A percentile compares a stretch with the other conserved stretches of the same genome.
Conservation (phyloP, 2,113 vertebrate genomes). For the Tupaia chinensis region DNA sequence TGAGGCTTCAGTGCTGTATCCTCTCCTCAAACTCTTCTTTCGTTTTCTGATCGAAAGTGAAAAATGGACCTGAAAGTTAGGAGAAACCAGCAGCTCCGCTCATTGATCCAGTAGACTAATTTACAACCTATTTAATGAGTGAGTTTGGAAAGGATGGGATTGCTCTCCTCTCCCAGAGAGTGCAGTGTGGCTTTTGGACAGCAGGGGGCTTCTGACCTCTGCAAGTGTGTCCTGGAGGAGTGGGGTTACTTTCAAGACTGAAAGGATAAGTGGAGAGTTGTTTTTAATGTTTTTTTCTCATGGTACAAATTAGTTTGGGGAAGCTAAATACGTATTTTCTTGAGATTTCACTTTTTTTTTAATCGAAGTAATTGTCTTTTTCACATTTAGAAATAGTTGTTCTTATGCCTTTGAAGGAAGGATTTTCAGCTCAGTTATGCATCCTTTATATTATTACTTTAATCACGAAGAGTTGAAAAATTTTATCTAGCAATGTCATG, state of each 20-base stretch:
- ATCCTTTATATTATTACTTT: slow-evolving; percentile 22
- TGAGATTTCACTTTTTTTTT: not conserved
- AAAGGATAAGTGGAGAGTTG: not conserved
- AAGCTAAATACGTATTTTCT: slow-evolving; percentile 47
- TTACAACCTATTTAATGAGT: not conserved
- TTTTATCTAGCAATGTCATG: not conserved
- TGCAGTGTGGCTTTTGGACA: not conserved
- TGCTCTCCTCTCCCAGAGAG: not conserved
- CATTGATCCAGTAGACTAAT: not conserved
- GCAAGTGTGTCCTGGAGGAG: not conserved
- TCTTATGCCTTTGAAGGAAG: not conserved
- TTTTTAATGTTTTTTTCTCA: not conserved
- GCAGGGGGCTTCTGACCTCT: not conserved
- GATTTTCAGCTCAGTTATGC: not conserved
- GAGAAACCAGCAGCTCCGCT: not conserved
- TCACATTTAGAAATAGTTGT: not conserved
- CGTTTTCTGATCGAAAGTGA: not conserved
- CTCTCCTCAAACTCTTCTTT: not conserved
- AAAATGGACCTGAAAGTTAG: not conserved
- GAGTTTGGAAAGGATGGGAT: not conserved
- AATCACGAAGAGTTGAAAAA: not conserved
- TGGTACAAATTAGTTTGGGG: not conserved
- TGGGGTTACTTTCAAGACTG: not conserved
- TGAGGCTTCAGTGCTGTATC: not conserved
- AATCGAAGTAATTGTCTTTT: slow-evolving; percentile 32